These are phyloP conservation scores for Liasis olivaceus DNA, from an alignment of 2,797 vertebrate genomes.

Conservation along the genomic window DNA sequence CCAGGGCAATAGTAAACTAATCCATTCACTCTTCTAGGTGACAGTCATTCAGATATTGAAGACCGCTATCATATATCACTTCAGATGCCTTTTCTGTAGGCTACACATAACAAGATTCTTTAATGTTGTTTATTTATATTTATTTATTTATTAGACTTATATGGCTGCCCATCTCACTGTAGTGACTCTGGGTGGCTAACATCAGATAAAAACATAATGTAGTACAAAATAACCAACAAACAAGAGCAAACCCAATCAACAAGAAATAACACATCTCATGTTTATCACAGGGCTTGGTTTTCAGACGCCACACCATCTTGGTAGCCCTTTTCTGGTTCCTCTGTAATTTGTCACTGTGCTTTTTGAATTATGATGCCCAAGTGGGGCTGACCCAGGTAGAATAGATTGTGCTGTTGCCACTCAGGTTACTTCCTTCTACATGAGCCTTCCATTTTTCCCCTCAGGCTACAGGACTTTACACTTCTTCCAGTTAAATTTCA, in stretches of 20 bases:
- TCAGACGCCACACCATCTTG: background rate
- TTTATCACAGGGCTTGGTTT: background rate
- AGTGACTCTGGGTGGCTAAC: background rate
- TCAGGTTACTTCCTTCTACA: background rate
- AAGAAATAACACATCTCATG: background rate
- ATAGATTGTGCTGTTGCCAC: background rate
- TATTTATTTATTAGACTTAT: background rate
- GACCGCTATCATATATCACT: background rate
- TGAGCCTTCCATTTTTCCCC: background rate
- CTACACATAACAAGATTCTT: background rate
- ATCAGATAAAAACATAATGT: background rate
- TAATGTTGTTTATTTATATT: background rate
- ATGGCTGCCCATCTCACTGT: background rate
- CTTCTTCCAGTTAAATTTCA: background rate
- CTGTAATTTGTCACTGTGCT: background rate
- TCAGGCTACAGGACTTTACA: background rate
- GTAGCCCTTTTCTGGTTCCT: background rate
- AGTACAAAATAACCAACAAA: background rate
- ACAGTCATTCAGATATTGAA: background rate
- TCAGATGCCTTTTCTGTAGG: background rate
- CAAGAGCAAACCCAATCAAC: background rate
- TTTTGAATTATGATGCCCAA: background rate
- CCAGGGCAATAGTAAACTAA: background rate
- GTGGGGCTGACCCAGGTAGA: background rate
- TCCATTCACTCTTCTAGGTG: background rate